Percentiles rank a stretch among this genome's conserved stretches.
Conservation (phyloP, 2,797 vertebrate genomes). For the Artibeus lituratus region DNA sequence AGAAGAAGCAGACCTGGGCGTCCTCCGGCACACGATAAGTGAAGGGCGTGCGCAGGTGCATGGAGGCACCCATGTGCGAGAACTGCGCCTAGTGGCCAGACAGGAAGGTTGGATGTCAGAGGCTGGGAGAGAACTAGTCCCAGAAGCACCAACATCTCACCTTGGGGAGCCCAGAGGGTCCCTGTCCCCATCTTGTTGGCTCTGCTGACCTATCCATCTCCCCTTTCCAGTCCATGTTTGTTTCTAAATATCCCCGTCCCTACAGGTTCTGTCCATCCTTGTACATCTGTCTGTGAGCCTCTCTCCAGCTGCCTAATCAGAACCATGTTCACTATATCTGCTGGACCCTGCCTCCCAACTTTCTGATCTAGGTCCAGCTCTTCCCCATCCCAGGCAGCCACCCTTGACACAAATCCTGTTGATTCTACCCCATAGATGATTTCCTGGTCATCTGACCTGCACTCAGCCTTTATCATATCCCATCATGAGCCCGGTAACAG, state of each 20-base stretch:
- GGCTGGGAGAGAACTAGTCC: background rate
- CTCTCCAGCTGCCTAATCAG: background rate
- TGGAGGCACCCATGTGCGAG: slow-evolving; percentile 88
- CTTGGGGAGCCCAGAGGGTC: background rate
- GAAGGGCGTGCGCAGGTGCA: slow-evolving; percentile 88
- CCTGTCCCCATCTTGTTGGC: background rate
- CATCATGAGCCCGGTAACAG: background rate
- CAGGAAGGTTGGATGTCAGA: background rate
- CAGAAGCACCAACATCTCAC: background rate
- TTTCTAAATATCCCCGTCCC: background rate
- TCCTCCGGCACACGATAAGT: slow-evolving; percentile 89
- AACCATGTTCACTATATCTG: background rate
- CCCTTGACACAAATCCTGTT: background rate
- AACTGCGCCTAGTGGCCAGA: slow-evolving; percentile 89
- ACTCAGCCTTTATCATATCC: background rate
- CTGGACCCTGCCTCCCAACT: background rate
- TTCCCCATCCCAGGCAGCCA: background rate
- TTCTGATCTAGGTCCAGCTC: background rate
- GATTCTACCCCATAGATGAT: background rate
- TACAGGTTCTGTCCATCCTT: background rate
- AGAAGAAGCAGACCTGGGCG: slow-evolving; percentile 81
- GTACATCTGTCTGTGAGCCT: background rate
- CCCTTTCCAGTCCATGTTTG: background rate
- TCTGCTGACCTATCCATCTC: background rate
- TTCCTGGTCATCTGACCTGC: background rate